Conservation (phyloP, 1,140 invertebrate genomes). For the Lanistes nyassanus region DNA sequence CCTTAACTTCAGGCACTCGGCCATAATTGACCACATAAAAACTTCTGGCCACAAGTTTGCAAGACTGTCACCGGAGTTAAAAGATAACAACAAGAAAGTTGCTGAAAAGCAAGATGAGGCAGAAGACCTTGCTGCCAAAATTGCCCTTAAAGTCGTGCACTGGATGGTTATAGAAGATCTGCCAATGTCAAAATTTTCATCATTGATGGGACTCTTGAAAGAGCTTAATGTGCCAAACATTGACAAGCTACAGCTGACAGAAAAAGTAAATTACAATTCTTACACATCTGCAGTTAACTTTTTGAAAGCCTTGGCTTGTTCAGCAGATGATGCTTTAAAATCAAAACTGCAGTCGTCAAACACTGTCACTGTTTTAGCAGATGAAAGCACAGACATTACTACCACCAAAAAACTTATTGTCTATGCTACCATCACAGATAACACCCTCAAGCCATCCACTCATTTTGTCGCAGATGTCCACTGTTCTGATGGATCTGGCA, state of each 20-base stretch:
- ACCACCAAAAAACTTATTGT: neutral
- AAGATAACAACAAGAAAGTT: neutral
- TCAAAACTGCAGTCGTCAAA: neutral
- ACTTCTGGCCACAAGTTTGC: no score
- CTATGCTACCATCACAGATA: neutral
- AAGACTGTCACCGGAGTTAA: no score
- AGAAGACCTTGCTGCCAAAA: no score
- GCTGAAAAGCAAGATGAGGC: neutral
- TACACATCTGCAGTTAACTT: neutral
- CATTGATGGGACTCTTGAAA: no score
- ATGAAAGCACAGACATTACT: neutral
- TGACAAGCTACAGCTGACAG: no score
- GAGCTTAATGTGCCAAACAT: no score
- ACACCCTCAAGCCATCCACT: slow-evolving; percentile 5
- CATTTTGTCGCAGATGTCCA: slow-evolving; percentile 17
- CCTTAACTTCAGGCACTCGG: no score
- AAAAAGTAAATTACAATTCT: no score
- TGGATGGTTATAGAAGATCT: neutral
- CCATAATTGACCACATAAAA: no score
- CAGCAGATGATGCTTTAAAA: neutral
- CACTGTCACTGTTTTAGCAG: slow-evolving; percentile 2
- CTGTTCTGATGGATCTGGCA: slow-evolving; percentile 17
- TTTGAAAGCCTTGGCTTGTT: neutral
- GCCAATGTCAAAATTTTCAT: slow-evolving; percentile 12
- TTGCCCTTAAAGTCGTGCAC: no score